Conservation (phyloP, 2,113 vertebrate genomes). For the Alligator mississippiensis region DNA sequence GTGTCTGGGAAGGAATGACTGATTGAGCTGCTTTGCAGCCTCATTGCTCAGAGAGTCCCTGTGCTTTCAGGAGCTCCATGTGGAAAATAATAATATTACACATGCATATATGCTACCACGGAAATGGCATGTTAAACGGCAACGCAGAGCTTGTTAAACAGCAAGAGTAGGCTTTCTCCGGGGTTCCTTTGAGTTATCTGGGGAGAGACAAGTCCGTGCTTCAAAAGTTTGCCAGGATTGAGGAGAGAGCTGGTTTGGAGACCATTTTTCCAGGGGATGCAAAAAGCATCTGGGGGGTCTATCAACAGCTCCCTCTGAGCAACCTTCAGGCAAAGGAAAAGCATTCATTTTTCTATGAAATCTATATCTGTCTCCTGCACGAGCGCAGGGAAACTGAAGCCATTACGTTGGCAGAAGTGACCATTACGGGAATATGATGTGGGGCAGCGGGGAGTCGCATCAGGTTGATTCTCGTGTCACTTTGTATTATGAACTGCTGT, state of each 20-base stretch:
- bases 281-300: too few relatives aligned
- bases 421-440: background rate
- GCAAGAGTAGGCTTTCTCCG: background rate
- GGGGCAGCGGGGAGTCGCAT: rapidly evolving
- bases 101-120: too few relatives aligned
- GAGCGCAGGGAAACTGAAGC: too few relatives aligned
- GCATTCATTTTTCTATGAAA: too few relatives aligned
- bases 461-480: background rate
- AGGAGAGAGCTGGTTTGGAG: too few relatives aligned
- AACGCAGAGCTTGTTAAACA: too few relatives aligned
- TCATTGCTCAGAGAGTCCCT: background rate
- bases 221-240: too few relatives aligned
- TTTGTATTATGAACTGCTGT: rapidly evolving
- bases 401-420: too few relatives aligned
- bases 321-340: too few relatives aligned
- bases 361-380: too few relatives aligned
- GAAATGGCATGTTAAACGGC: background rate
- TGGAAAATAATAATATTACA: background rate
- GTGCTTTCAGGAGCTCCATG: background rate
- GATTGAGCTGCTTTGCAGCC: background rate
- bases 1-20: background rate
- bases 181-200: background rate
- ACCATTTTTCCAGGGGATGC: too few relatives aligned
- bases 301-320: too few relatives aligned
- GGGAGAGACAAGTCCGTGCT: background rate